Percentiles rank a stretch among this genome's conserved stretches.
phyloP scores from a whole-genome alignment of 2,888 invertebrate species.

The Campaea margaritaria region DNA sequence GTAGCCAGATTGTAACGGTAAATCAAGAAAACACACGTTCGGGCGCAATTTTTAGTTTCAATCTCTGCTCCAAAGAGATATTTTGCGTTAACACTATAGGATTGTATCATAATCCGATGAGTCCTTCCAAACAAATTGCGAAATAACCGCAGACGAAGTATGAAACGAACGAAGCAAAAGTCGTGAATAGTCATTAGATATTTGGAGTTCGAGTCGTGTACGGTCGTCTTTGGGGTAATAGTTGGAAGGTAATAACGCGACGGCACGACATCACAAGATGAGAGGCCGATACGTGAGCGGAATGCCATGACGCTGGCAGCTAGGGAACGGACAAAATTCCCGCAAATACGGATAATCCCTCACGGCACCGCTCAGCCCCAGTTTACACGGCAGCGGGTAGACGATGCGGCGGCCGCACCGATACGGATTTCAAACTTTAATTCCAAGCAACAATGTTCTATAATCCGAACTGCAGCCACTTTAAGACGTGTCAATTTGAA shows the following conservation, averaged over 20 bases:
- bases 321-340: slow-evolving; percentile 53
- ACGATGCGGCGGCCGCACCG: slow-evolving; percentile 50
- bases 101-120: slow-evolving; percentile 32
- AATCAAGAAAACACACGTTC: no score
- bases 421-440: slow-evolving; percentile 47
- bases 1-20: no score
- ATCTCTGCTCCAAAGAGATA: slow-evolving; percentile 13
- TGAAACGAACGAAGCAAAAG: slow-evolving; percentile 28
- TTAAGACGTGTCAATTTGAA: slow-evolving; percentile 39
- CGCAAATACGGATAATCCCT: slow-evolving; percentile 73
- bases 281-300: slow-evolving; percentile 74
- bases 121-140: slow-evolving; percentile 22
- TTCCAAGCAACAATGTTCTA: slow-evolving; percentile 35
- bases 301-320: slow-evolving; percentile 49
- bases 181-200: slow-evolving; percentile 48
- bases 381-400: slow-evolving; percentile 58
- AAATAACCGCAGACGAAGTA: slow-evolving; percentile 25
- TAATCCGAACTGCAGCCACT: slow-evolving; percentile 34
- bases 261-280: slow-evolving; percentile 74
- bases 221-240: slow-evolving; percentile 61
- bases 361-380: slow-evolving; percentile 61
- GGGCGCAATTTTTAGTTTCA: not conserved
- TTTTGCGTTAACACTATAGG: slow-evolving; percentile 11
- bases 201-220: slow-evolving; percentile 57
- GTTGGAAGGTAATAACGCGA: slow-evolving; percentile 77